A percentile compares a stretch with the other conserved stretches of the same genome.
These are phyloP conservation scores for Bombyx mori DNA, from an alignment of 1,140 invertebrate genomes.

Conservation along the genomic window ASM3026992v2 NC_085110.1:10287001-10287500, in stretches of 20 bases:
- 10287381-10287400: constrained; percentile 57
- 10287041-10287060: constrained; percentile 54
- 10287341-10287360: constrained; percentile 59
- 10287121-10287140: constrained; percentile 51
- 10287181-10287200: constrained; percentile 55
- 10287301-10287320: constrained; percentile 65
- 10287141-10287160: constrained; percentile 69
- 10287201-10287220: constrained; percentile 33
- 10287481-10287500: no score
- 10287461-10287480: no score
- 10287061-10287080: constrained; percentile 63
- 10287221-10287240: constrained; percentile 6
- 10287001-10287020: background rate
- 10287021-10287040: constrained; percentile 32
- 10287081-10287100: constrained; percentile 67
- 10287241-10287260: constrained; percentile 9
- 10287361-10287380: constrained; percentile 68
- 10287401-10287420: constrained; percentile 54
- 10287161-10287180: constrained; percentile 69
- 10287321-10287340: constrained; percentile 69
- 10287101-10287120: constrained; percentile 65
- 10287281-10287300: constrained; percentile 64
- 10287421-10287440: constrained; percentile 34
- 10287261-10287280: constrained; percentile 41
- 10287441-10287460: constrained; percentile 40